Conservation (phyloP, 2,888 invertebrate genomes). For the Spicauda simplicius region DNA sequence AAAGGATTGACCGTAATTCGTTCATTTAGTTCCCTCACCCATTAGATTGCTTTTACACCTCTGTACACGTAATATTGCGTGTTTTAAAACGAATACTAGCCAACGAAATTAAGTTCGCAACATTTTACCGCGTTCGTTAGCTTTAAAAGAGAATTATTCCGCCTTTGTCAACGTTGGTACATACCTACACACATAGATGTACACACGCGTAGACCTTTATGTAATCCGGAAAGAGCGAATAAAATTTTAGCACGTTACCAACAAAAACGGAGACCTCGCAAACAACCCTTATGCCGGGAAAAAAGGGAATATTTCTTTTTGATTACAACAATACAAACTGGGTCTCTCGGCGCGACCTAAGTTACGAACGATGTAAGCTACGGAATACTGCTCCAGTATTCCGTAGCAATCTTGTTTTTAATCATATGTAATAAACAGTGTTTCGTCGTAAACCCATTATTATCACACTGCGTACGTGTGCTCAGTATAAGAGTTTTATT, state of each 20-base stretch:
- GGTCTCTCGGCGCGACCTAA: constrained; percentile 57
- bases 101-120: constrained; percentile 28
- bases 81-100: constrained; percentile 8
- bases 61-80: constrained; percentile 1
- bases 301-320: constrained; percentile 84
- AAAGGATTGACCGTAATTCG: constrained; percentile 2
- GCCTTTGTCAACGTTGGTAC: constrained; percentile 28
- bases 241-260: constrained; percentile 81
- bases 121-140: constrained; percentile 30
- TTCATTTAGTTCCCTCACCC: constrained; percentile 4
- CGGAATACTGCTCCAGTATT: neutral
- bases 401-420: too few species aligned
- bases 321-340: constrained; percentile 84
- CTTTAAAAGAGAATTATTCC: constrained; percentile 26
- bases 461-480: too few species aligned
- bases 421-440: too few species aligned
- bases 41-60: constrained; percentile 10
- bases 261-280: constrained; percentile 67
- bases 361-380: constrained; percentile 37
- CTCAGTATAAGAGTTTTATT: too few species aligned
- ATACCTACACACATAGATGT: constrained; percentile 38
- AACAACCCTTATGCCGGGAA: constrained; percentile 71
- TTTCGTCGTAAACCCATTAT: too few species aligned
- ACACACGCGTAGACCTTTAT: constrained; percentile 56
- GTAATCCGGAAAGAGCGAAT: constrained; percentile 79